A percentile compares a stretch with the other conserved stretches of the same genome.
These are phyloP conservation scores for Hydroisotoma schaefferi DNA, from an alignment of 2,888 invertebrate genomes.

Conservation along the genomic window DNA sequence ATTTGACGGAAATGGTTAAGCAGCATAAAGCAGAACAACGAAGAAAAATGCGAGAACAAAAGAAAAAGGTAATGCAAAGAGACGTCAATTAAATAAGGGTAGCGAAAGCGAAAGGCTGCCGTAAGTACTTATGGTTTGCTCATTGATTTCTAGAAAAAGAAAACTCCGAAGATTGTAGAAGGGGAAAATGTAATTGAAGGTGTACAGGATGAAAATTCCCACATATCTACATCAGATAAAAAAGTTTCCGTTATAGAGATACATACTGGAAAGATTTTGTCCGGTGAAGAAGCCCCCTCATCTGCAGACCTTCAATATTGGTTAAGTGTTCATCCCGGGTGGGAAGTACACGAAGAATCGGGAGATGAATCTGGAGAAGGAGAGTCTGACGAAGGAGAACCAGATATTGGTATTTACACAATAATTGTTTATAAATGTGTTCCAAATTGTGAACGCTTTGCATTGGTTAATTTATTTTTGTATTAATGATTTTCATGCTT, in stretches of 20 bases:
- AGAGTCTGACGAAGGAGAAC: constrained; percentile 50
- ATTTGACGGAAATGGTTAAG: constrained; percentile 58
- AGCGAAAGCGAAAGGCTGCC: too few species aligned
- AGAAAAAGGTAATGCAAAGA: constrained; percentile 50
- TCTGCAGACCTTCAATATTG: constrained; percentile 55
- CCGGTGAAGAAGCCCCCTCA: constrained; percentile 55
- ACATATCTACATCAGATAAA: constrained; percentile 30
- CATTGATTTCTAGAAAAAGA: too few species aligned
- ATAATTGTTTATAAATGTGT: constrained; percentile 22
- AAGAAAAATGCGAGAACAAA: constrained; percentile 54
- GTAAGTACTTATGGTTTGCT: background rate
- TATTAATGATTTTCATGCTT: background rate
- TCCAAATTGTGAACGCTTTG: background rate
- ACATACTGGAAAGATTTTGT: constrained; percentile 51
- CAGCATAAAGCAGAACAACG: constrained; percentile 57
- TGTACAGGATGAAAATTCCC: constrained; percentile 44
- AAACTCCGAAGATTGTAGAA: constrained; percentile 9
- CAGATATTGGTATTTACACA: constrained; percentile 51
- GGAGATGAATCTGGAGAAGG: constrained; percentile 45
- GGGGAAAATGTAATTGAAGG: constrained; percentile 32
- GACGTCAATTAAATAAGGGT: too few species aligned
- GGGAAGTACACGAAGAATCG: constrained; percentile 55
- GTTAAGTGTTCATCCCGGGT: constrained; percentile 57
- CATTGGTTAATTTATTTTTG: background rate
- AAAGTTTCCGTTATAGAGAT: constrained; percentile 48